Percentiles rank a stretch among this genome's conserved stretches.
Conservation (phyloP, 2,113 vertebrate genomes). For the Perca flavescens region DNA sequence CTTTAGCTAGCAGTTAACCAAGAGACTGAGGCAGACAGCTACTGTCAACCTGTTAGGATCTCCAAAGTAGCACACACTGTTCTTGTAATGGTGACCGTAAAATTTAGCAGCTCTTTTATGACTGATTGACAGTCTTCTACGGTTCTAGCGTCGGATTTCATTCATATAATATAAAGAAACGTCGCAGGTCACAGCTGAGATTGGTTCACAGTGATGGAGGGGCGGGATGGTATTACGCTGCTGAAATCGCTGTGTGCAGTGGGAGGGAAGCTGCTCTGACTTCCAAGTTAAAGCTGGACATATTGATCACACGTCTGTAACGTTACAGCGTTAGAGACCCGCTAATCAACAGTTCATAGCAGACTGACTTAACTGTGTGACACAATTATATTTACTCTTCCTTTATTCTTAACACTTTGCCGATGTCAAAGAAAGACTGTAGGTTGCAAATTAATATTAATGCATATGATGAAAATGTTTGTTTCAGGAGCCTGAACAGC, state of each 20-base stretch:
- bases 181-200: conserved; percentile 75
- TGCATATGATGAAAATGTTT: neutral
- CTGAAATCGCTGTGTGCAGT: conserved; percentile 51
- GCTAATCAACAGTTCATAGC: neutral
- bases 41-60: conserved; percentile 47
- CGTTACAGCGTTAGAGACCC: conserved; percentile 6
- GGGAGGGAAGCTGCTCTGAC: conserved; percentile 35
- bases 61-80: conserved; percentile 61
- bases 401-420: neutral
- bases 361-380: neutral
- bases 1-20: conserved; percentile 9
- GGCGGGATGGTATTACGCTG: conserved; percentile 82
- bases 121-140: conserved; percentile 78
- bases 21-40: neutral
- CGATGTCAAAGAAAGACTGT: neutral
- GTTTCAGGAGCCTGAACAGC: conserved; percentile 96
- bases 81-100: conserved; percentile 72
- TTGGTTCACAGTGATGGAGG: conserved; percentile 81
- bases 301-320: conserved; percentile 25
- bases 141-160: conserved; percentile 76
- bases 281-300: neutral
- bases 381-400: neutral
- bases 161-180: conserved; percentile 83
- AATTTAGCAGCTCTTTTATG: conserved; percentile 66
- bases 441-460: neutral